A percentile compares a stretch with the other conserved stretches of the same genome.
phyloP scores from a whole-genome alignment of 2,113 vertebrate species.

The Ia io region DNA sequence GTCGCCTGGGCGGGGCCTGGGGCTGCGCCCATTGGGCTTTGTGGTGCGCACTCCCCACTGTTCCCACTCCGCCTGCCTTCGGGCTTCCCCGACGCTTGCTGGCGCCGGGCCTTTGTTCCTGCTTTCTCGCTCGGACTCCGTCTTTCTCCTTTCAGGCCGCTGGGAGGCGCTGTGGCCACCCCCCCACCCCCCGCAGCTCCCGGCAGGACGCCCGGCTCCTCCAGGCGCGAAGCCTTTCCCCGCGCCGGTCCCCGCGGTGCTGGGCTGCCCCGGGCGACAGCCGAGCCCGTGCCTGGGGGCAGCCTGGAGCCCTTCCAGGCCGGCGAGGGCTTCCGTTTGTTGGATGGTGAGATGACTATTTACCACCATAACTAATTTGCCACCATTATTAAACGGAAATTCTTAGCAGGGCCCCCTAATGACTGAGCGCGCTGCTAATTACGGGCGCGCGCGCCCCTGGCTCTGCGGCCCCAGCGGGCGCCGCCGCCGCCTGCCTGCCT shows the following conservation, averaged over 20 bases:
- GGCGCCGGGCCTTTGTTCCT: conserved; percentile 6
- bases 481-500: not conserved
- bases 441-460: conserved; percentile 79
- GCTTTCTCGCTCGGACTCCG: not conserved
- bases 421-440: conserved; percentile 82
- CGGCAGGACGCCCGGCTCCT: accelerated
- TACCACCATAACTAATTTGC: conserved; percentile 86
- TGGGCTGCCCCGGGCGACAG: not conserved
- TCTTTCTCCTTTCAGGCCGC: not conserved
- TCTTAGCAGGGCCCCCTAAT: conserved; percentile 85
- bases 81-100: not conserved
- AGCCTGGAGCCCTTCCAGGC: conserved; percentile 82
- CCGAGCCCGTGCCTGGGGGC: not conserved
- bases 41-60: no score
- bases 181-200: not conserved
- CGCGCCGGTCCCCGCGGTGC: not conserved
- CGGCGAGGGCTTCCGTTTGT: conserved; percentile 80
- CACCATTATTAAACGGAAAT: conserved; percentile 85
- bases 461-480: conserved; percentile 74
- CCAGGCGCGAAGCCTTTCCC: accelerated
- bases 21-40: not conserved
- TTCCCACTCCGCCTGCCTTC: not conserved
- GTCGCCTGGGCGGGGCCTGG: not conserved
- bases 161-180: conserved; percentile 50
- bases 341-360: conserved; percentile 85